Evolutionary conservation across 2,888 invertebrate genomes (phyloP), one percentile per base, ranked within the genome.

Genomic region (Muschampia plurimacula): DNA sequence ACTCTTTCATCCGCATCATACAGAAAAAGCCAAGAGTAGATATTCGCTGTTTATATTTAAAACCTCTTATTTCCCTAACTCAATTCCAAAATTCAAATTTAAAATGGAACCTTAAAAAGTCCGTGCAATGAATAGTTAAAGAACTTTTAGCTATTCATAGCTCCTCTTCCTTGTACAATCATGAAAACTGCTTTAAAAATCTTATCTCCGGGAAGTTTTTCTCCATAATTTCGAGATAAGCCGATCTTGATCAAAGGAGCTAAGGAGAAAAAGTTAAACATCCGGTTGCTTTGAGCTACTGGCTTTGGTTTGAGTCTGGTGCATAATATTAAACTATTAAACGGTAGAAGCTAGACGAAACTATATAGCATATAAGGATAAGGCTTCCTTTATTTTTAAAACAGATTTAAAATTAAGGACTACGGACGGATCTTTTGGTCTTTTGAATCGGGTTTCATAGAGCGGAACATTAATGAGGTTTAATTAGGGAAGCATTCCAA

Each of bases 141-240:
- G 55, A 55, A 55, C 22, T 22, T 71, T 71, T 60, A 72, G 62
- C 72, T 59, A 72, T 72, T 63, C 72, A 67, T 46, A 67, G 67
- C 72, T 67, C 55, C 67, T 72, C 72, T 67, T 72, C 67, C 72
- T 72, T 72, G 67, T 72, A 67, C 72, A 72, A 72, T 72, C 72
- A 67, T 67, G 72, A 67, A 72, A 72, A 72, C 72, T 72, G 67
- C 72, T 72, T 72, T 72, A 72, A 72, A 72, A 72, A 72, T 62
- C 69, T 69, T 69, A 68, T 68, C 71, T 64, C 71, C 39, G 67
- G 49, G 67, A 72, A 67, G 72, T 72, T 72, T 72, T 72, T 72
- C 71, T 72, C 72, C 72, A 72, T 72, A 72, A 72, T 72, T 72
- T 72, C 55, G 52, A 72, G 72, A 72, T 72, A 72, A 72, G 60